phyloP scores from a whole-genome alignment of 2,113 vertebrate genomes.

The Pampusana beccarii region DNA sequence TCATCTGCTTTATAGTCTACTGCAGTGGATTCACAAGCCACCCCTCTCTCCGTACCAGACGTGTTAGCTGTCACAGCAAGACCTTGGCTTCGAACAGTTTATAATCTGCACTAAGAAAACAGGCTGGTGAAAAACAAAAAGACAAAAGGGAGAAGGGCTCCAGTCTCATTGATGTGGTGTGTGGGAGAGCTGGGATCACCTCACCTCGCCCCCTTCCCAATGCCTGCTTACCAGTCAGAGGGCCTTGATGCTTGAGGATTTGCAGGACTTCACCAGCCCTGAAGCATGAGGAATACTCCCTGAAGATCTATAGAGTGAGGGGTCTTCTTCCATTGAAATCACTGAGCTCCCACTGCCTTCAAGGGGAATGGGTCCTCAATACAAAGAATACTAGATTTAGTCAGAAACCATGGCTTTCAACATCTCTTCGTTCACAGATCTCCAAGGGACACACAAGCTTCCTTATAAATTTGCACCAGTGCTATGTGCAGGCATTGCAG shows the following conservation, averaged over 20 bases:
- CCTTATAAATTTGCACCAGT: not conserved
- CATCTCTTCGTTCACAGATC: not conserved
- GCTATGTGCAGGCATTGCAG: not conserved
- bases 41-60: not conserved
- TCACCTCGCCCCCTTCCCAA: not conserved
- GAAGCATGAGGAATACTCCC: not conserved
- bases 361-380: not conserved
- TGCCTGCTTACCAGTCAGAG: not conserved
- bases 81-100: not conserved
- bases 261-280: not conserved
- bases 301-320: not conserved
- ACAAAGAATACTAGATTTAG: not conserved
- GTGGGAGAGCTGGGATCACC: not conserved
- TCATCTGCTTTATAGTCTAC: not conserved
- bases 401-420: fast-evolving
- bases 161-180: not conserved
- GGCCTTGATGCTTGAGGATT: not conserved
- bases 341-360: not conserved
- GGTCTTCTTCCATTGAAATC: not conserved
- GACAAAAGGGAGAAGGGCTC: not conserved
- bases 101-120: not conserved
- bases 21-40: not conserved
- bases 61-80: fast-evolving
- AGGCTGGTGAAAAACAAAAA: not conserved
- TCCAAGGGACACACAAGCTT: fast-evolving